Evolutionary conservation across 2,113 vertebrate genomes (phyloP), one percentile per base, ranked within the genome.

Genomic region (Rhombomys opimus): DNA sequence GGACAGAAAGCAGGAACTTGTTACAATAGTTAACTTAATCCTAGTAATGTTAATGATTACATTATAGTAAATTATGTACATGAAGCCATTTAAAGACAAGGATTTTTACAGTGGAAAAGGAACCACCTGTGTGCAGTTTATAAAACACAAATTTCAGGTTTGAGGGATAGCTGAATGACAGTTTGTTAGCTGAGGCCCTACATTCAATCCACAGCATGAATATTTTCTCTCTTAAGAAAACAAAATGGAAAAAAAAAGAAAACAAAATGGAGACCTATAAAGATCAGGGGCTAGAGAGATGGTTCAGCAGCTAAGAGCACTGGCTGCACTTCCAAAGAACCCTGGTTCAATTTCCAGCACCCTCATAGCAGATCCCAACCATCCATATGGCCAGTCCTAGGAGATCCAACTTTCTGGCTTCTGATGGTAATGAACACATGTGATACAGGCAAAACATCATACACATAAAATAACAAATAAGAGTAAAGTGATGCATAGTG

Each of bases 41-140:
- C 7, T 84, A 92, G 77, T 94, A 88, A n/a, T 92, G 89, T 65
- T 41, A 92, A 20, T 95, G 80, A 87, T 38, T 90, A 93, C 22
- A 92, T 87, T 90, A 95, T 81, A 87, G 50, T 72, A 94, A 89
- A 46, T 70, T 4, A 27, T 61, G 17, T 93, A 96, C 11, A 68
- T 61, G 65, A 72, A 81, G 20, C 32, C 90, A 68, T 90, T 90
- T 41, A 75, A 81, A 94, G 41, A 78, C 7, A 61, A 70, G 68
- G 41, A 68, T 90, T 93, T 75, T n/a, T 46, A 81, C 38, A 17
- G 27, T 17, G 61, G 46, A 78, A 87, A 88, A 86, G 14, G 72
- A n/a, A 13, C 41, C 9, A 80, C 57, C 68, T 70, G 72, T 81
- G 46, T 95, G 35, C 5, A 73, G 41, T 30, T 86, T 80, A 95